Base-by-base conservation (phyloP, 2,113 vertebrate genomes). In the Apaloderma vittatum region DNA sequence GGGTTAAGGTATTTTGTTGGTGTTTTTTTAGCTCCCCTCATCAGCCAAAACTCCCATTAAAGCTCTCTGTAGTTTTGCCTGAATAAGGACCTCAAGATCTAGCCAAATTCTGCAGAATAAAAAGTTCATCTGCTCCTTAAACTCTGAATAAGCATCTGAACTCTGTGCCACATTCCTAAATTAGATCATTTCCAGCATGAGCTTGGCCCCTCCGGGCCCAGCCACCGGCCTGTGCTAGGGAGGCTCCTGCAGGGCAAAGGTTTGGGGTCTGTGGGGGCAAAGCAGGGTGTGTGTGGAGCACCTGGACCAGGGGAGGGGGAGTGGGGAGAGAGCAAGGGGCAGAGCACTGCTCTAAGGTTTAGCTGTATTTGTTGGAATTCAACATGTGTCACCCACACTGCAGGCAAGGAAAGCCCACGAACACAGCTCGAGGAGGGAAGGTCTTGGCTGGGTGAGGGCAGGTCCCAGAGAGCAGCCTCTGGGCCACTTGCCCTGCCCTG, bases 171-270 rank as follows among this genome's bases (percentile, higher is more conserved):
- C 24, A 3, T 88, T 86, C 63, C 90, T 67, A 67, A 84, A 74
- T 88, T 66, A 72, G 63, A 49, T 86, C 26, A 84, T 77, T 84
- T 51, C 48, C 43, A 4, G 5, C 4, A 2, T 1, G 37, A 93
- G 10, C 32, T 26, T 70, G 3, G 0, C 20, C 36, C 36, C 0
- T 23, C 52, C 48, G 74, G 45, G 48, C 43, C 18, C 6, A 0
- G 4, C 37, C 0, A 1, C 54, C 9, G 51, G 32, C 40, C 16
- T 83, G 3, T 48, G 36, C 62, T 65, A 29, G 3, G 12, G 15
- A 87, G 40, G 51, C 32, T 88, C 12, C 27, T 0, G 0, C 1
- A 7, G 34, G n/a, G 13, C 8, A 5, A 74, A 37, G n/a, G 4
- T 9, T 29, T 52, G 45, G 2, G 1, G 11, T 20, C 19, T 1